These are phyloP conservation scores for Vidua macroura DNA, from an alignment of 2,113 vertebrate genomes.

Conservation along the genomic window DNA sequence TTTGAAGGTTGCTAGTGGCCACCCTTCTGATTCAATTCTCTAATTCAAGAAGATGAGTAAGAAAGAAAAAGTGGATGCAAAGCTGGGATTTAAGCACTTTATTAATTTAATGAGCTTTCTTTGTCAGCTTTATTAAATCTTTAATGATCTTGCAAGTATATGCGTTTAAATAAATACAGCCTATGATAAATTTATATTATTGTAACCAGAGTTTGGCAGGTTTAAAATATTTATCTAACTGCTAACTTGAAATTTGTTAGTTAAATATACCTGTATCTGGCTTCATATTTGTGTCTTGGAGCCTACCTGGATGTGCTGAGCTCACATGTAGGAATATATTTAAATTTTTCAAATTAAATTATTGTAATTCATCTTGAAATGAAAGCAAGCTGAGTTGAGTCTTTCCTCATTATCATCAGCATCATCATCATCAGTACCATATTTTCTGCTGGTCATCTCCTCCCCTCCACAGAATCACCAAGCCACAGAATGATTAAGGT, in stretches of 20 bases:
- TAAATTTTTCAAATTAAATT: neutral
- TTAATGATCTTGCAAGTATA: neutral
- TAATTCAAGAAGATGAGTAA: neutral
- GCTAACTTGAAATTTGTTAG: neutral
- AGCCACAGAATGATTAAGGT: neutral
- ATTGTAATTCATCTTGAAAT: neutral
- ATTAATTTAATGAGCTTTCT: neutral
- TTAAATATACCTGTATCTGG: neutral
- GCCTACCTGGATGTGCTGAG: neutral
- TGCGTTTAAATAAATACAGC: neutral
- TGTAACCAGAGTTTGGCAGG: neutral
- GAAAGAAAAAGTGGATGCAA: neutral
- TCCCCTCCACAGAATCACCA: neutral
- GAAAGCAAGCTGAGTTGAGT: neutral
- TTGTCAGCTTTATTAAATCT: conserved; percentile 2
- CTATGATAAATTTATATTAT: neutral
- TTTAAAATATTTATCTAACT: neutral
- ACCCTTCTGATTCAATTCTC: neutral
- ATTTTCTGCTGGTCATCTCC: neutral
- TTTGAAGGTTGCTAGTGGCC: neutral
- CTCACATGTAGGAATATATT: neutral
- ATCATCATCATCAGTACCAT: neutral
- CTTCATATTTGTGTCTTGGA: neutral
- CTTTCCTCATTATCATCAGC: neutral
- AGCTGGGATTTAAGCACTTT: neutral